A percentile compares a stretch with the other conserved stretches of the same genome.
These are phyloP conservation scores for Agrilus mali DNA, from an alignment of 2,888 invertebrate species.

Conservation along the genomic window DNA sequence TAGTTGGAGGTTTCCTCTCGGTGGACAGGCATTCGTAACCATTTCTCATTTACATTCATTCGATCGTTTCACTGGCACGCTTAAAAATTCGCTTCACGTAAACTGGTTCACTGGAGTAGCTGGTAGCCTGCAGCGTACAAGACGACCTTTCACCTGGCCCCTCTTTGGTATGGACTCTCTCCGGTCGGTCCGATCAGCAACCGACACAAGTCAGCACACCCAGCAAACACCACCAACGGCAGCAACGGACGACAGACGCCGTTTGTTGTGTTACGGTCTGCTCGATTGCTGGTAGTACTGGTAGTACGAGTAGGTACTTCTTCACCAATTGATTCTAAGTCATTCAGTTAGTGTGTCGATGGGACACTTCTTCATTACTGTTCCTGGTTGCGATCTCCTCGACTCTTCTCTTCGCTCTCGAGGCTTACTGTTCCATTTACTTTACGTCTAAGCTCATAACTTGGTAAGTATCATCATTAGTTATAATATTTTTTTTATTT, in stretches of 20 bases:
- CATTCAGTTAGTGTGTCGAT: slow-evolving; percentile 33
- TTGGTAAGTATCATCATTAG: neutral
- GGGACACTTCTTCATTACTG: slow-evolving; percentile 17
- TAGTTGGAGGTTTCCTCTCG: too few species aligned
- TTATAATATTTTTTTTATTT: too few species aligned
- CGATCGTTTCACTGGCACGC: too few species aligned
- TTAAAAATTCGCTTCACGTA: too few species aligned
- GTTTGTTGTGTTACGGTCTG: neutral
- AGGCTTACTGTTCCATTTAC: neutral
- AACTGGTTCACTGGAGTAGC: too few species aligned
- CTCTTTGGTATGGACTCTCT: slow-evolving; percentile 14
- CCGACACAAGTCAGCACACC: too few species aligned
- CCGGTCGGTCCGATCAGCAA: slow-evolving; percentile 7
- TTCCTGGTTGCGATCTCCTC: slow-evolving; percentile 14
- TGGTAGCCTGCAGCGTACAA: too few species aligned
- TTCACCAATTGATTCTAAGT: slow-evolving; percentile 13
- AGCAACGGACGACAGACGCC: neutral
- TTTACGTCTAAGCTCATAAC: neutral
- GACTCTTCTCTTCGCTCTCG: slow-evolving; percentile 8
- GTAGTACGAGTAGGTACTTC: neutral
- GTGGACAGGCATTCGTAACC: too few species aligned
- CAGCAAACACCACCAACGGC: neutral
- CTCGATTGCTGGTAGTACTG: neutral
- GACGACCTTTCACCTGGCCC: slow-evolving; percentile 16
- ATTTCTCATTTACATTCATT: too few species aligned